Conservation (phyloP, 2,888 invertebrate species). For the Hedychridium roseum region DNA sequence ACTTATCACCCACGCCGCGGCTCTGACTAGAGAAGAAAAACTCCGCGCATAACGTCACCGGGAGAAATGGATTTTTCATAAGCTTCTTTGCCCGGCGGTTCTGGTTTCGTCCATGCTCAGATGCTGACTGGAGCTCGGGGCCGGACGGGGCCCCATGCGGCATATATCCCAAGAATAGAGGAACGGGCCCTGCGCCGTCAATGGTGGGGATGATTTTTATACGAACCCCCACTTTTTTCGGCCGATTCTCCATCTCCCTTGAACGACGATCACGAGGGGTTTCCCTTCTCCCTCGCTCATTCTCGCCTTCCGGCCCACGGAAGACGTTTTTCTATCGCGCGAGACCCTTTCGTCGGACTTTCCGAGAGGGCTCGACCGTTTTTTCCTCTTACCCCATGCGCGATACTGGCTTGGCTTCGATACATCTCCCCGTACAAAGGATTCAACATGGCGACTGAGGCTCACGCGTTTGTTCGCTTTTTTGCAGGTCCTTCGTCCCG, state of each 20-base stretch:
- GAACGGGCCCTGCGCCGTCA: conserved; percentile 47
- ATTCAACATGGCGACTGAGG: conserved; percentile 38
- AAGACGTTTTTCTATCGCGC: conserved; percentile 3
- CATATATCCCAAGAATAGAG: conserved; percentile 63
- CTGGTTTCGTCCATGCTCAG: conserved; percentile 58
- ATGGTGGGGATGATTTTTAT: conserved; percentile 54
- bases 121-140: conserved; percentile 57
- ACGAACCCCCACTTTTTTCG: conserved; percentile 34
- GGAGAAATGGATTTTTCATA: no score
- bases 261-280: no score
- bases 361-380: conserved; percentile 31
- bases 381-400: not conserved
- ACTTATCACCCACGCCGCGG: no score
- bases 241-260: conserved; percentile 11
- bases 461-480: not conserved
- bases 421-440: conserved; percentile 38
- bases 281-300: conserved; percentile 16
- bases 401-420: not conserved
- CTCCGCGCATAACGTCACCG: no score
- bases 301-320: conserved; percentile 1
- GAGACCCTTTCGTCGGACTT: conserved; percentile 31
- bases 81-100: no score
- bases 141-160: conserved; percentile 46
- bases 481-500: not conserved
- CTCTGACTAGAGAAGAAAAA: no score